A percentile compares a stretch with the other conserved stretches of the same genome.
phyloP scores from a whole-genome alignment of 2,888 invertebrate species.

The Encarsia formosa region DNA sequence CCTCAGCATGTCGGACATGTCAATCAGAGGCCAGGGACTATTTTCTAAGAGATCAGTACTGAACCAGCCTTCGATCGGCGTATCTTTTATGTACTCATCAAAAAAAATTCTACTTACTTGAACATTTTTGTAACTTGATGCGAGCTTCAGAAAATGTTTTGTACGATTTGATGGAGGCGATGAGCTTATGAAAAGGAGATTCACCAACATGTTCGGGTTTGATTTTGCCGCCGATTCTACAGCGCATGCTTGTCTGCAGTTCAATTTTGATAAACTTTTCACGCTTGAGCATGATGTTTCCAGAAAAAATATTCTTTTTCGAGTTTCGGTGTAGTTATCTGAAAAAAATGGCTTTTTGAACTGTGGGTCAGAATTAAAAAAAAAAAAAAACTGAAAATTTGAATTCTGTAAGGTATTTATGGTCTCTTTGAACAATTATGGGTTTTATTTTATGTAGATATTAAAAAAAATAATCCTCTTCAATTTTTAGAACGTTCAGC shows the following conservation, averaged over 20 bases:
- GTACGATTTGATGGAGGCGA: constrained; percentile 40
- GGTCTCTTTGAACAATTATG: too few relatives aligned
- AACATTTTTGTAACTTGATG: constrained; percentile 54
- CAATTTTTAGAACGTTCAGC: too few relatives aligned
- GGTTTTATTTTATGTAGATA: too few relatives aligned
- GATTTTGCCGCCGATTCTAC: constrained; percentile 64
- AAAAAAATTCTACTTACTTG: constrained; percentile 55
- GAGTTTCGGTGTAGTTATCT: too few relatives aligned
- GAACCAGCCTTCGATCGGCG: constrained; percentile 59
- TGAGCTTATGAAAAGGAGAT: constrained; percentile 56
- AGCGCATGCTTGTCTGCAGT: constrained; percentile 62
- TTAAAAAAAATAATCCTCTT: too few relatives aligned
- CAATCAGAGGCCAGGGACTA: constrained; percentile 58
- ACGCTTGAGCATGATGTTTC: constrained; percentile 62
- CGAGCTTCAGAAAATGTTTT: constrained; percentile 42
- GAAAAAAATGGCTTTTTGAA: too few relatives aligned
- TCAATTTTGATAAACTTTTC: constrained; percentile 51
- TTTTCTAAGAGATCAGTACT: constrained; percentile 48
- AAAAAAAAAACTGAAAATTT: too few relatives aligned
- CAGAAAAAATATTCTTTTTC: constrained; percentile 68
- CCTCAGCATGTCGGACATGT: constrained; percentile 64
- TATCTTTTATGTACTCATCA: constrained; percentile 54
- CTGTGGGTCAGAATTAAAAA: too few relatives aligned
- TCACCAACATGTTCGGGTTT: constrained; percentile 58
- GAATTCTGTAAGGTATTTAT: too few relatives aligned